Conservation (phyloP, 2,888 invertebrate genomes). For the Callosobruchus maculatus region DNA sequence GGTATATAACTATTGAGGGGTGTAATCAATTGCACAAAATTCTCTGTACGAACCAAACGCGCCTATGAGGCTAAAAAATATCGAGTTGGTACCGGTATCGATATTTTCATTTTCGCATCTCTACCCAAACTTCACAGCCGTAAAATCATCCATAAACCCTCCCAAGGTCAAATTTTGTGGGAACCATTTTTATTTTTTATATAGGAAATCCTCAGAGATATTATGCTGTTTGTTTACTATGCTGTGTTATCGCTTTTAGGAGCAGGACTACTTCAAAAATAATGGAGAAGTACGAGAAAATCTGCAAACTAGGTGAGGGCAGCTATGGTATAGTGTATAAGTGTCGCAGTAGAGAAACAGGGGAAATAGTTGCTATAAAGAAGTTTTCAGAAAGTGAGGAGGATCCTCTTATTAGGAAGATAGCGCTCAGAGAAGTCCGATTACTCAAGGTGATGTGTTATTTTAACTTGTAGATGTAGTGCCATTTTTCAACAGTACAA, state of each 20-base stretch:
- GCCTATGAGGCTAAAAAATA: too few relatives aligned
- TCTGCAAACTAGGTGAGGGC: constrained; percentile 92
- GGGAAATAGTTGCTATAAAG: constrained; percentile 93
- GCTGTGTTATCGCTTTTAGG: constrained; percentile 54
- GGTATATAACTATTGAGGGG: too few relatives aligned
- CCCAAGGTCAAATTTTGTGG: too few relatives aligned
- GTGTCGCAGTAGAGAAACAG: constrained; percentile 91
- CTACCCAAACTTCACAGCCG: too few relatives aligned
- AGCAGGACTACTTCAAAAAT: constrained; percentile 79
- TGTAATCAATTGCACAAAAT: too few relatives aligned
- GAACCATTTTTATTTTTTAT: too few relatives aligned
- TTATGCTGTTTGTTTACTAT: too few relatives aligned
- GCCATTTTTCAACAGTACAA: not conserved
- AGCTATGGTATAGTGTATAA: constrained; percentile 96
- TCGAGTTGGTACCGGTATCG: too few relatives aligned
- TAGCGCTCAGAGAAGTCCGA: constrained; percentile 90
- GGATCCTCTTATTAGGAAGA: constrained; percentile 93
- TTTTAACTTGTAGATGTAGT: not conserved
- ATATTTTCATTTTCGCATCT: too few relatives aligned
- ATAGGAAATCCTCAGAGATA: too few relatives aligned
- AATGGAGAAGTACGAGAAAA: constrained; percentile 93
- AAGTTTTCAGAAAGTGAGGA: constrained; percentile 97
- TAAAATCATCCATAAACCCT: too few relatives aligned
- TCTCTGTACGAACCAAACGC: too few relatives aligned
- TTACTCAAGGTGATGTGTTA: constrained; percentile 75